These are phyloP conservation scores for Empis livida DNA, from an alignment of 2,888 invertebrate species.

Conservation along the genomic window DNA sequence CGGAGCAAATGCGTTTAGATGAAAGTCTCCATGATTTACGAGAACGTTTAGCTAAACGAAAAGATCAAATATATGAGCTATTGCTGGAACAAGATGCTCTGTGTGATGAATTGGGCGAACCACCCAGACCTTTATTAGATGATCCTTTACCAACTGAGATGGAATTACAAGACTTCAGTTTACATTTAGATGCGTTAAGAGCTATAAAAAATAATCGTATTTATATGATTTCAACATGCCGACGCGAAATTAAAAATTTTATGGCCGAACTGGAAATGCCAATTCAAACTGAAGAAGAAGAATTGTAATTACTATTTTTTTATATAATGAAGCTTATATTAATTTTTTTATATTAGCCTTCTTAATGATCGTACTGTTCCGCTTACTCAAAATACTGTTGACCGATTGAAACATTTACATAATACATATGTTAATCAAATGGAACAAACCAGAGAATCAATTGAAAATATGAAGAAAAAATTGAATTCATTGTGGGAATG, in stretches of 20 bases:
- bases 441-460: conserved; percentile 43
- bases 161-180: conserved; percentile 45
- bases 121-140: conserved; percentile 21
- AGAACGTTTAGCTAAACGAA: conserved; percentile 40
- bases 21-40: conserved; percentile 45
- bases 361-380: conserved; percentile 40
- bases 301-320: conserved; percentile 7
- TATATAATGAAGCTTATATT: not conserved
- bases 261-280: conserved; percentile 29
- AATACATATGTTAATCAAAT: conserved; percentile 43
- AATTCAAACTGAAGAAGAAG: conserved; percentile 22
- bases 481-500: conserved; percentile 59
- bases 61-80: conserved; percentile 33
- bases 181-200: conserved; percentile 46
- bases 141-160: conserved; percentile 46
- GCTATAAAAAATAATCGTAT: conserved; percentile 44
- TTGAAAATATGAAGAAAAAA: conserved; percentile 48
- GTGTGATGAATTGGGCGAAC: conserved; percentile 28
- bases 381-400: conserved; percentile 49
- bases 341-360: conserved; percentile 19
- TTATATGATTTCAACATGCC: conserved; percentile 27
- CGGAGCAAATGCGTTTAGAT: conserved; percentile 45
- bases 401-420: conserved; percentile 43
- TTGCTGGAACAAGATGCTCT: conserved; percentile 37
- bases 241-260: conserved; percentile 31